Base-by-base conservation (phyloP, 1,140 invertebrate genomes). In the Rhyzopertha dominica region DNA sequence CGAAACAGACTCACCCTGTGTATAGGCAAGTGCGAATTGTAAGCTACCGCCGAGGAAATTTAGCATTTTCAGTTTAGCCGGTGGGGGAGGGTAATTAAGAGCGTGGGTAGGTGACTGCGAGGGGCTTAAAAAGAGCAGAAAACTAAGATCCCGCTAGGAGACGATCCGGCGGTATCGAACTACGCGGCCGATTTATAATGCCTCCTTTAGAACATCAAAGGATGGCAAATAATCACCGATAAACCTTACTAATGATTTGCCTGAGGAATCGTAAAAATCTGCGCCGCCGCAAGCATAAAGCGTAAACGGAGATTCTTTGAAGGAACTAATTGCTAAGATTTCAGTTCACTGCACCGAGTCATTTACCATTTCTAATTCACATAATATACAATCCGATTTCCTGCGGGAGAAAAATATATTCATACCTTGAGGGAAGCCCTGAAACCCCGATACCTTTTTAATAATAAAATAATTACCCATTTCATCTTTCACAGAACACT, bases 221-320 rank as follows among this genome's bases (percentile, higher is more conserved):
- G 44, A 41, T 40, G 26, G 49, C 50, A 56, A 60, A 61, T 61
- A 62, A 64, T 62, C 59, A 62, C 47, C 55, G 58, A 62, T 63
- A 63, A 62, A 62, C 62, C 58, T 53, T 52, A 53, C 58, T 62
- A 62, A 63, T 63, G 61, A 59, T 62, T 55, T 61, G 54, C 56
- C 40, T 41, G 30, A 36, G n/a, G 51, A 51, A 51, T 58, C 53
- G 49, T 40, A 59, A 59, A 59, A 59, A 56, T 53, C 50, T 52
- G 25, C 37, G 20, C 51, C 35, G 37, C 49, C 28, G 54, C 34
- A 43, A 42, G 47, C 26, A 54, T 53, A 57, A 58, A 53, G 41
- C 50, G 48, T 47, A 46, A 54, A 55, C 49, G 47, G 42, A 54
- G 47, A 51, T 48, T 56, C 53, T 53, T 59, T 60, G 49, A 62